A percentile compares a stretch with the other conserved stretches of the same genome.
Conservation (phyloP, 2,888 invertebrate species). For the Drosophila infuscata region DNA sequence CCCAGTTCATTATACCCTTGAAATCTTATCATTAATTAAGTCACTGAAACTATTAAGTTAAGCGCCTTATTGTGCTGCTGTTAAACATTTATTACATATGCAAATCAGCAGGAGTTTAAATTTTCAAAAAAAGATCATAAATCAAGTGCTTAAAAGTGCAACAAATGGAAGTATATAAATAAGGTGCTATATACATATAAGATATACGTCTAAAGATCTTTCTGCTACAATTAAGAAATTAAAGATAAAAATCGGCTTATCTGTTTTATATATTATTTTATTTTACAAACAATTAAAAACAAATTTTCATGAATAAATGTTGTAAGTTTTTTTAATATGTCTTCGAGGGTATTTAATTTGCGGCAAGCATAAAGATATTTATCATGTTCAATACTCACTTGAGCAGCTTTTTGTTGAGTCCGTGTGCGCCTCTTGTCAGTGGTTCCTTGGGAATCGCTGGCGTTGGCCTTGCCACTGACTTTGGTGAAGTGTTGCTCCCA, state of each 20-base stretch:
- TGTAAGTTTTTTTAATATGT: background rate
- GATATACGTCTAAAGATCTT: background rate
- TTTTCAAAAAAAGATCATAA: background rate
- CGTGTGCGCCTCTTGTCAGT: conserved; percentile 76
- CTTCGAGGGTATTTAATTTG: conserved; percentile 3
- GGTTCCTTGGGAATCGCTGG: conserved; percentile 56
- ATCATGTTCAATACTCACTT: conserved; percentile 75
- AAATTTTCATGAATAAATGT: background rate
- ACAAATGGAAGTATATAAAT: background rate
- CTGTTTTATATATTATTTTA: background rate
- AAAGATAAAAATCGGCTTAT: background rate
- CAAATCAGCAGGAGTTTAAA: background rate
- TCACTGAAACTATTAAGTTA: background rate
- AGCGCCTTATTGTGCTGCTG: too few relatives aligned
- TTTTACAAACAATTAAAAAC: background rate
- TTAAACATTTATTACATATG: background rate
- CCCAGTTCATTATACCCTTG: background rate
- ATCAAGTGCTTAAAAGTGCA: background rate
- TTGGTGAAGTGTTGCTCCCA: conserved; percentile 36
- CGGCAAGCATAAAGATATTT: background rate
- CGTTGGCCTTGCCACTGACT: conserved; percentile 40
- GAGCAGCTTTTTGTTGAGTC: conserved; percentile 83
- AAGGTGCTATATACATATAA: background rate
- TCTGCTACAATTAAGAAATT: background rate
- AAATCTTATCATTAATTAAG: background rate